Evolutionary conservation across 2,888 invertebrate genomes (phyloP), one percentile per base, ranked within the genome.

Genomic region (Synergus gifuensis): DNA sequence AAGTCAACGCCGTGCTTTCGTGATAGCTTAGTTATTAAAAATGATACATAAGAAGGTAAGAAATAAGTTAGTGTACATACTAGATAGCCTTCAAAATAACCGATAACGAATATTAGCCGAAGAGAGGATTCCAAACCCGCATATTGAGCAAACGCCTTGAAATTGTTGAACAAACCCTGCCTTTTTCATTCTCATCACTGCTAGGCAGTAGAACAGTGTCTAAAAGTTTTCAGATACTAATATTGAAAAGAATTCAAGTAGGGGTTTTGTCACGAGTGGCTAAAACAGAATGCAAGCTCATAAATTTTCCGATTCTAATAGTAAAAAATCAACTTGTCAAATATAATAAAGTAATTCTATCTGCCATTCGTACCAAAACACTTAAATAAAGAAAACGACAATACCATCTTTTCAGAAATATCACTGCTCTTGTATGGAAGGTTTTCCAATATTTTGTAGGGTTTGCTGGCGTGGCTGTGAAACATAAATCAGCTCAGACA

Each of bases 1-100:
- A 89, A 76, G 82, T 88, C 81, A 86, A 87, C 77, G 86, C 87
- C 77, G 88, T 90, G 79, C 85, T 89, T 82, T 91, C 91, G 90
- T 91, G 91, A 91, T 91, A 89, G 87, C 85, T 84, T 86, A 85
- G 85, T 82, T 83, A 80, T 83, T 78, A 79, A 80, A 44, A 76
- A 62, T 82, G 79, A 78, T 82, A 78, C 78, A 28, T 76, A 40
- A 76, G 11, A 54, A 73, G 73, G 73, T 73, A 73, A 73, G 49
- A 58, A 36, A 14, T 73, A 73, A 73, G 73, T 54, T 73, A 73
- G 54, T 73, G 73, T 73, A 73, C 54, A 73, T 73, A 67, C 36
- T 73, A 73, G 73, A 58, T 73, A 73, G 73, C 73, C 54, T 58
- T n/a, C 73, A 54, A 28, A 58, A 54, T 73, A 73, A 73, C 54